phyloP scores from a whole-genome alignment of 1,140 invertebrate genomes.

The Papilio helenus region DNA sequence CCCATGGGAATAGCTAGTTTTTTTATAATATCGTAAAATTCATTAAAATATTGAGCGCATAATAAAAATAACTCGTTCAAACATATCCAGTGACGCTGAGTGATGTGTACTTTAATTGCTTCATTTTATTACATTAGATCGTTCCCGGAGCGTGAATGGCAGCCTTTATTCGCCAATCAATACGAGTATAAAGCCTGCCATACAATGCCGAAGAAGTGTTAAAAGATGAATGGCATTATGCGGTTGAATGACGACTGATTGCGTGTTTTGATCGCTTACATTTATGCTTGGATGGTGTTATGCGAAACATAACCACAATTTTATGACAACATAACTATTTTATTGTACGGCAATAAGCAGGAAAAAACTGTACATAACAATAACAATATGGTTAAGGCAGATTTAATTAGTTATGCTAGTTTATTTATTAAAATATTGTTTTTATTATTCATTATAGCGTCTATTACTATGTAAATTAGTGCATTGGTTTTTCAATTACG shows the following conservation, averaged over 20 bases:
- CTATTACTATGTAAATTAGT: background rate
- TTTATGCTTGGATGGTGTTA: constrained; percentile 44
- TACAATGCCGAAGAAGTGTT: constrained; percentile 57
- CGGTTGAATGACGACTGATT: constrained; percentile 63
- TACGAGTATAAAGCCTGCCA: constrained; percentile 49
- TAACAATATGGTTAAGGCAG: background rate
- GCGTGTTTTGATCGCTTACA: constrained; percentile 58
- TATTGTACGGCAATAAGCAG: background rate
- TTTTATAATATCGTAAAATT: background rate
- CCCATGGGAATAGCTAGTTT: too few species aligned
- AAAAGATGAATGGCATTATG: constrained; percentile 66
- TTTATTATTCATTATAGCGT: too few species aligned
- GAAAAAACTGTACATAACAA: background rate
- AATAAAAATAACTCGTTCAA: constrained; percentile 8
- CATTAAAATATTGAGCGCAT: background rate
- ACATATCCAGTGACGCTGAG: constrained; percentile 24
- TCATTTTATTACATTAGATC: constrained; percentile 31
- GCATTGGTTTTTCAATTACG: background rate
- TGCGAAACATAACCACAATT: constrained; percentile 21
- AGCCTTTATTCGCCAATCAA: constrained; percentile 49
- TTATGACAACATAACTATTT: background rate
- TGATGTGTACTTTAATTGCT: constrained; percentile 29
- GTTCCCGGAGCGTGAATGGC: constrained; percentile 40
- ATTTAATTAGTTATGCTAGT: background rate
- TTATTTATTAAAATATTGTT: too few species aligned